Evolutionary conservation across 2,888 invertebrate species (phyloP).

Genomic region (Sinhomidia bicolor): DNA sequence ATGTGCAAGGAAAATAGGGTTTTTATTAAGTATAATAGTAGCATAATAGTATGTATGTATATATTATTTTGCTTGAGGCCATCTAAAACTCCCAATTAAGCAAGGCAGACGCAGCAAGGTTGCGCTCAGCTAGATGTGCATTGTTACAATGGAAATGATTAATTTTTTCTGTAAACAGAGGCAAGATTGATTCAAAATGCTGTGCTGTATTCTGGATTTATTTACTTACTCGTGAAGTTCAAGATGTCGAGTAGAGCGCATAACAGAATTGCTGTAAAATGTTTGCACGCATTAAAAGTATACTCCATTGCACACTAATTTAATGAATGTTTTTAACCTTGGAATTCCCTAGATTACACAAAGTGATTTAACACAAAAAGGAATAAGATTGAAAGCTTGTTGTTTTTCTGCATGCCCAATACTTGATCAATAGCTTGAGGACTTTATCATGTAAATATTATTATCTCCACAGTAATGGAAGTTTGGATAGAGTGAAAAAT

Average conservation of each 20-base stretch:
- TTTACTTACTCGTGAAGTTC: neutral
- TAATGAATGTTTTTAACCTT: neutral
- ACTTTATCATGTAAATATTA: neutral
- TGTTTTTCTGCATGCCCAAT: neutral
- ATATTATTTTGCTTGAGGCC: constrained; percentile 1
- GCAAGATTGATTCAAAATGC: neutral
- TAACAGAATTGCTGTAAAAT: no score
- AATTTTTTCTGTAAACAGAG: constrained; percentile 51
- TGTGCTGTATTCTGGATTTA: neutral
- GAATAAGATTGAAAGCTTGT: neutral
- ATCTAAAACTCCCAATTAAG: constrained; percentile 52
- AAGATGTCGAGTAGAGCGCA: neutral
- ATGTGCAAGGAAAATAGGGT: neutral
- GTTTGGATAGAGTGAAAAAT: no score
- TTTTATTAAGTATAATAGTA: neutral
- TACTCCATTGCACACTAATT: neutral
- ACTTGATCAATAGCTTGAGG: constrained; percentile 46
- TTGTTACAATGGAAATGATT: constrained; percentile 34
- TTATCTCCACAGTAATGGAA: neutral
- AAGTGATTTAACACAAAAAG: neutral
- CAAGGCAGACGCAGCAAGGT: constrained; percentile 32
- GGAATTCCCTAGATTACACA: neutral
- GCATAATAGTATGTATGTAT: neutral
- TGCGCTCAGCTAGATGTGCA: neutral
- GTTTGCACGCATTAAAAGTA: neutral